Evolutionary conservation across 23 tunicate genomes (phyloP).

Genomic region (Trididemnum clinides): DNA sequence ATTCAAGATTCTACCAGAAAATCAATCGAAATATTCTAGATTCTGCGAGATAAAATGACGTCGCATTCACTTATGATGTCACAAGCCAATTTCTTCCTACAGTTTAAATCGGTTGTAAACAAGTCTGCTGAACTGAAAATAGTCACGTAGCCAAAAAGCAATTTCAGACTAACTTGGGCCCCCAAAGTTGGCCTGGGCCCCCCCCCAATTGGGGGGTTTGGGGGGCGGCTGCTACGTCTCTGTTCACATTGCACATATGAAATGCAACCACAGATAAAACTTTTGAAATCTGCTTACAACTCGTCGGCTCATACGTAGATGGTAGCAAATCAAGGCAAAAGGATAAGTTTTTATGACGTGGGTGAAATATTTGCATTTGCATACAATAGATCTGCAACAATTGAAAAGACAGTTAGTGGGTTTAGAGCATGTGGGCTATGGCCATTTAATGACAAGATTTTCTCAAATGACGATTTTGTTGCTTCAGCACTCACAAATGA

Average conservation of each 20-base stretch:
- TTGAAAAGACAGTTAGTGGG: not conserved
- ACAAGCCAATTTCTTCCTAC: too few species aligned
- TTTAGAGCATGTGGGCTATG: slow-evolving; percentile 17
- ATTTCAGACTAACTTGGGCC: too few species aligned
- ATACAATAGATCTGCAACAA: not conserved
- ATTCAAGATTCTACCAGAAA: too few species aligned
- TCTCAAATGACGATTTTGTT: not conserved
- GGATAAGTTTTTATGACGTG: not conserved
- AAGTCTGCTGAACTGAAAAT: too few species aligned
- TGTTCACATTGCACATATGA: not conserved
- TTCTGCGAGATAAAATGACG: too few species aligned
- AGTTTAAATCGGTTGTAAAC: too few species aligned
- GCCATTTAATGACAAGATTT: slow-evolving; percentile 4
- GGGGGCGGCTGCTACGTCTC: not conserved
- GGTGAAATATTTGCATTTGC: slow-evolving; percentile 8
- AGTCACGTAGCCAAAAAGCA: too few species aligned
- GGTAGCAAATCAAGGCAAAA: not conserved
- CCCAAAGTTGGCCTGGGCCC: too few species aligned
- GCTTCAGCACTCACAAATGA: too few species aligned
- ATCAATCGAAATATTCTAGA: too few species aligned
- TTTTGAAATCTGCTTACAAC: not conserved
- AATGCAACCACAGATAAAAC: slow-evolving; percentile 9
- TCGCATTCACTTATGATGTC: too few species aligned
- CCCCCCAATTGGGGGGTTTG: too few species aligned
- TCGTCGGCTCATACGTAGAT: not conserved